Evolutionary conservation across 92 coral and sea anemone genomes (phyloP).

Genomic region (Nematostella vectensis): DNA sequence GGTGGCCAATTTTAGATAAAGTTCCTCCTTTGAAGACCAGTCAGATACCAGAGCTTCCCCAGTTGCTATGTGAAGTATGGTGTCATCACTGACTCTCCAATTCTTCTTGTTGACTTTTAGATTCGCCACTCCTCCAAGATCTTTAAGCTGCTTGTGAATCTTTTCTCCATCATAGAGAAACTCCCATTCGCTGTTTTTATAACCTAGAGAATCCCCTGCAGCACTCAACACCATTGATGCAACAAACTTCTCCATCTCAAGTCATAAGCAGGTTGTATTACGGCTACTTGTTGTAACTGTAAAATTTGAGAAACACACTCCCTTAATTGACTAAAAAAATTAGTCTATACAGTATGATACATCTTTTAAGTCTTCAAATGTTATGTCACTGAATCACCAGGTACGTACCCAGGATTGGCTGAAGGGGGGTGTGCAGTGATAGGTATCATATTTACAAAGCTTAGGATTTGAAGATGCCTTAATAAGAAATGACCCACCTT

Average conservation of each 20-base stretch:
- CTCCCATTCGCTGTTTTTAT: constrained; percentile 85
- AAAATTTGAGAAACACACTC: too few relatives aligned
- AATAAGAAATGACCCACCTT: too few relatives aligned
- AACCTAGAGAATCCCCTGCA: constrained; percentile 93
- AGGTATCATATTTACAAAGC: too few relatives aligned
- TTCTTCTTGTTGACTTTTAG: constrained; percentile 44
- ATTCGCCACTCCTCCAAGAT: constrained; percentile 62
- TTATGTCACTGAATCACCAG: too few relatives aligned
- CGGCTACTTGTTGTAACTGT: too few relatives aligned
- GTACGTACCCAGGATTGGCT: too few relatives aligned
- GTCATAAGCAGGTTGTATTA: too few relatives aligned
- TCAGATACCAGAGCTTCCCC: constrained; percentile 79
- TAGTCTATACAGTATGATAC: too few relatives aligned
- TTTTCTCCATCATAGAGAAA: constrained; percentile 56
- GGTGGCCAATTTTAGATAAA: constrained; percentile 49
- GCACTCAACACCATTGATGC: constrained; percentile 86
- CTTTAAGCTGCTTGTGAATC: constrained; percentile 53
- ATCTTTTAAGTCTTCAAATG: too few relatives aligned
- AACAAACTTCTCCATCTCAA: constrained; percentile 37
- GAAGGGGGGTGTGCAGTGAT: too few relatives aligned
- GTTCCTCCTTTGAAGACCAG: constrained; percentile 68
- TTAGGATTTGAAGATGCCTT: too few relatives aligned
- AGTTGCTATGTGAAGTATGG: constrained; percentile 81
- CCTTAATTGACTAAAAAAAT: too few relatives aligned
- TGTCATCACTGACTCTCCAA: constrained; percentile 92